These are phyloP conservation scores for Trachymyrmex cornetzi DNA, from an alignment of 1,140 invertebrate species.

Conservation along the genomic window DNA sequence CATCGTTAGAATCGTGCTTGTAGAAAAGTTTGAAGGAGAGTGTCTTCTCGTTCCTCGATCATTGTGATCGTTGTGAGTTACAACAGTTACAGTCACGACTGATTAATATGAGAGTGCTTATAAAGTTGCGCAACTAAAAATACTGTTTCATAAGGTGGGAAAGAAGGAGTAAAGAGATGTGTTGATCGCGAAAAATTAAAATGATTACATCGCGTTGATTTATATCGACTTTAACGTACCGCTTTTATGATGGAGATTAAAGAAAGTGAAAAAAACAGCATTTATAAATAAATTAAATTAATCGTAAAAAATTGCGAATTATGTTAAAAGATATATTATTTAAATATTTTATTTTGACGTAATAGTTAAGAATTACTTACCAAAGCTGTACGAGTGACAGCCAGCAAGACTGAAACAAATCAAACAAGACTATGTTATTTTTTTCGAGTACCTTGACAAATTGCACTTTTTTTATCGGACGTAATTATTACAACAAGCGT, in stretches of 20 bases:
- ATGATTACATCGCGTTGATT: conserved; percentile 9
- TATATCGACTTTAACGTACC: background rate
- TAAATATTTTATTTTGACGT: too few species aligned
- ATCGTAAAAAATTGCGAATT: background rate
- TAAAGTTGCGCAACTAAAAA: conserved; percentile 54
- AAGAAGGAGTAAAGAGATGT: conserved; percentile 38
- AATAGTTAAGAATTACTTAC: conserved; percentile 77
- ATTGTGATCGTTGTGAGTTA: conserved; percentile 40
- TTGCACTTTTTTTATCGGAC: conserved; percentile 1
- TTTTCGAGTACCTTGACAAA: conserved; percentile 14
- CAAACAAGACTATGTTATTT: conserved; percentile 67
- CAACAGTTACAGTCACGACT: conserved; percentile 50
- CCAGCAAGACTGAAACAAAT: conserved; percentile 84
- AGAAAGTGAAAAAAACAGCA: background rate
- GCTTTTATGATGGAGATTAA: background rate
- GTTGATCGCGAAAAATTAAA: conserved; percentile 44
- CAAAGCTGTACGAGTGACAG: conserved; percentile 80
- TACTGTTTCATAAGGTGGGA: conserved; percentile 30
- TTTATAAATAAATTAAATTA: conserved; percentile 25
- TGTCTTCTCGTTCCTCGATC: conserved; percentile 41
- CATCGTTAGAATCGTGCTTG: conserved; percentile 31
- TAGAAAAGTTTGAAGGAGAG: conserved; percentile 24
- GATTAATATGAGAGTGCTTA: conserved; percentile 57
- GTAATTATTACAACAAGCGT: background rate
- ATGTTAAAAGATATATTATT: background rate